Percentiles rank a stretch among this genome's conserved stretches.
Conservation (phyloP, 2,113 vertebrate genomes). For the Lycocorax pyrrhopterus region DNA sequence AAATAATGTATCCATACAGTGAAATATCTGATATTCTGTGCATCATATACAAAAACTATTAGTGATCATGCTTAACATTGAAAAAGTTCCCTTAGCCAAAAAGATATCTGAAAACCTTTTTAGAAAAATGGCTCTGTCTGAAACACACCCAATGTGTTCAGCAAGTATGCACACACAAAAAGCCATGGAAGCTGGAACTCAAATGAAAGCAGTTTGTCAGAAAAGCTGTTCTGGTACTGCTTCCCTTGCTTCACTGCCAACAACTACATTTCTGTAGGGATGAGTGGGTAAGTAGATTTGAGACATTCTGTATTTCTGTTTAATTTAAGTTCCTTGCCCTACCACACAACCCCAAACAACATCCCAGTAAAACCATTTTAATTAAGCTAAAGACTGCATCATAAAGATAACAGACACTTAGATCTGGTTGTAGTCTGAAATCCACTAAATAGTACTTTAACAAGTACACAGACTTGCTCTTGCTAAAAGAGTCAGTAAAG, state of each 20-base stretch:
- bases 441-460: background rate
- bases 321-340: background rate
- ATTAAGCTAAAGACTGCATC: background rate
- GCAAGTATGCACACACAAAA: background rate
- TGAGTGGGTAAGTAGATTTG: background rate
- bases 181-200: background rate
- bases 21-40: background rate
- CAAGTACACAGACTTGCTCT: background rate
- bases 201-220: background rate
- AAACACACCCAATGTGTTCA: background rate
- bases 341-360: background rate
- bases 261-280: background rate
- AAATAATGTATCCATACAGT: background rate
- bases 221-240: background rate
- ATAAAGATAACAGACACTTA: background rate
- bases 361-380: background rate
- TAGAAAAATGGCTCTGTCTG: background rate
- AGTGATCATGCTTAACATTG: fast-evolving
- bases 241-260: background rate
- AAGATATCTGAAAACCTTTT: background rate
- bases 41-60: background rate
- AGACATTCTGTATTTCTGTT: background rate
- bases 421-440: background rate
- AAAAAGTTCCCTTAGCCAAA: background rate
- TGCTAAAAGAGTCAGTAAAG: background rate